Conservation (phyloP, 2,113 vertebrate genomes). For the Amblyornis subalaris region DNA sequence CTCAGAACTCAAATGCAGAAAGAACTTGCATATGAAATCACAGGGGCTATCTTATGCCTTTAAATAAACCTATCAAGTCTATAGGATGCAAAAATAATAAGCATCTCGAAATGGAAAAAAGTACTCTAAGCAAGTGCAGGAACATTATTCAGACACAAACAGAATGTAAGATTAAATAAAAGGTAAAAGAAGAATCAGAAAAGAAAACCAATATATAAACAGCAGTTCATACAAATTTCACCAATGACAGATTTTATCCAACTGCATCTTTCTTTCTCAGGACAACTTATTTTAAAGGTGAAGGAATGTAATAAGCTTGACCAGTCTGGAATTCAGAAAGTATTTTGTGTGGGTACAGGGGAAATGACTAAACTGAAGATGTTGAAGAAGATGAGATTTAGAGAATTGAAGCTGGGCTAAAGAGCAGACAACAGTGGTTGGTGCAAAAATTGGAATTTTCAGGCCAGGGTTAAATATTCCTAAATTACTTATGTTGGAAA, state of each 20-base stretch:
- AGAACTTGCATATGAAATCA: background rate
- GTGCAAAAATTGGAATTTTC: background rate
- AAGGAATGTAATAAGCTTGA: background rate
- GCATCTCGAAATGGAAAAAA: background rate
- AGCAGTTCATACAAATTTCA: background rate
- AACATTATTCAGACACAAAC: background rate
- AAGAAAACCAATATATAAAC: background rate
- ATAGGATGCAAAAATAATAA: background rate
- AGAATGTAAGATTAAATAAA: background rate
- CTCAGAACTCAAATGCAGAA: background rate
- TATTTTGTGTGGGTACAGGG: background rate
- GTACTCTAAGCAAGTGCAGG: background rate
- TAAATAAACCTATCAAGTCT: background rate
- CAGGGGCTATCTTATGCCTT: background rate
- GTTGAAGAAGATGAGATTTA: background rate
- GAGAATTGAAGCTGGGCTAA: background rate
- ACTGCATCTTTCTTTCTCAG: background rate
- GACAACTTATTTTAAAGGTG: background rate
- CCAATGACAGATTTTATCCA: background rate
- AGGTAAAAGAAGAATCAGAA: background rate
- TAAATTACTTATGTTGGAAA: background rate
- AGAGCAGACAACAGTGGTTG: accelerated
- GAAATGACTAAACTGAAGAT: background rate
- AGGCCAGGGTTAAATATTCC: background rate
- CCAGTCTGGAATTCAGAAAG: background rate